phyloP scores from a whole-genome alignment of 2,797 vertebrate genomes.

The Poecilia picta region DNA sequence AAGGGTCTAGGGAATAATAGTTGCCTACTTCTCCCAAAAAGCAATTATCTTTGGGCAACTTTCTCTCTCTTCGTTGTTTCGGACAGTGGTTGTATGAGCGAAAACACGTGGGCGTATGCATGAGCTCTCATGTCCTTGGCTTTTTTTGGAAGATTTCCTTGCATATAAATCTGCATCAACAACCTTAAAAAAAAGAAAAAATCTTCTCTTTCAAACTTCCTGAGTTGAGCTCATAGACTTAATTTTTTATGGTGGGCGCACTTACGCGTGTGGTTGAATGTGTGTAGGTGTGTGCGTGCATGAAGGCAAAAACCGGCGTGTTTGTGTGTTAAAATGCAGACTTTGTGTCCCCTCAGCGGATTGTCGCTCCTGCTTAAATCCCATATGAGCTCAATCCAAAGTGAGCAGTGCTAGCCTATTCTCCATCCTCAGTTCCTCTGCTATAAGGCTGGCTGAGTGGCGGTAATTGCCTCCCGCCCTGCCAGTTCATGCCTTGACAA shows the following conservation, averaged over 20 bases:
- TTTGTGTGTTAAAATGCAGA: slow-evolving; percentile 38
- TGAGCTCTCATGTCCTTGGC: not conserved
- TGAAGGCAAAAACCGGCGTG: slow-evolving; percentile 3
- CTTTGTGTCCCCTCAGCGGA: slow-evolving; percentile 46
- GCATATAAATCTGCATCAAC: slow-evolving; percentile 12
- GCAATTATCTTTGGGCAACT: slow-evolving; percentile 5
- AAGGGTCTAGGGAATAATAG: not conserved
- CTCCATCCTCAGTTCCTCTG: slow-evolving; percentile 62
- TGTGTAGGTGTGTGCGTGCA: slow-evolving; percentile 14
- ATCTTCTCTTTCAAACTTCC: slow-evolving; percentile 17
- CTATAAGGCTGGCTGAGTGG: slow-evolving; percentile 75
- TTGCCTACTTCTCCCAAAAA: slow-evolving; percentile 7
- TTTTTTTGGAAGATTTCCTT: slow-evolving; percentile 3
- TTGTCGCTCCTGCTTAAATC: slow-evolving; percentile 61
- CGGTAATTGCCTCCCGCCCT: slow-evolving; percentile 72
- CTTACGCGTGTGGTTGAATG: slow-evolving; percentile 10
- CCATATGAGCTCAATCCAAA: slow-evolving; percentile 65
- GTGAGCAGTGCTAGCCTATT: slow-evolving; percentile 62
- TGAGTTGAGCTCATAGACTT: slow-evolving; percentile 15
- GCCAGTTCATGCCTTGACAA: slow-evolving; percentile 66
- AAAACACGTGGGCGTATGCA: slow-evolving; percentile 3
- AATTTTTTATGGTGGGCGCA: slow-evolving; percentile 10
- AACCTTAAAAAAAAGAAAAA: not conserved
- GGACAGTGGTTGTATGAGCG: not conserved
- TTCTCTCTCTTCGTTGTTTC: not conserved